Evolutionary conservation across 1,140 invertebrate species (phyloP), one percentile per base, ranked within the genome.

Genomic region (Cecropterus lyciades): DNA sequence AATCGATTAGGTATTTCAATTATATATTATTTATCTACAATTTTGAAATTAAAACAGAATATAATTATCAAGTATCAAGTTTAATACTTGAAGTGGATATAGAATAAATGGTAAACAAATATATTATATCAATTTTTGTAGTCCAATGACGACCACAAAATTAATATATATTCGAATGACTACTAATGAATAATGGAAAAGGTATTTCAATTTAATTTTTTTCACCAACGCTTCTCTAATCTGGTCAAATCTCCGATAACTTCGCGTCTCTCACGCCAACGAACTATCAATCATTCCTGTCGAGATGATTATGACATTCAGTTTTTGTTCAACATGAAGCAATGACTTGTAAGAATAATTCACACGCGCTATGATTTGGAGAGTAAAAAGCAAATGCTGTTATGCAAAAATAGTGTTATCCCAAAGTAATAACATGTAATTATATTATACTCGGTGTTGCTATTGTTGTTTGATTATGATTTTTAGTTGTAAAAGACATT

Each of bases 221-320:
- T 40, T 17, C 17, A 13, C 9, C 10, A 3, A 40, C 30, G 10
- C 14, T 16, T 8, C 14, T 30, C 13, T 20, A 71, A 71, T 65
- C 56, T 62, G 17, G 27, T 16, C 13, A 46, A 51, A 66, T 63
- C 37, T 24, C 57, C 57, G 33, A 63, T 55, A 60, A 45, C 30
- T 30, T 40, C 30, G 27, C 52, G 30, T 49, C 67, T 77, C 75
- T 69, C 72, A 71, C 72, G 65, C 55, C 55, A 71, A 66, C 56
- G 5, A 42, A 46, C 69, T 64, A 74, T 77, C 69, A 67, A 77
- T 77, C 69, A 74, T 64, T 43, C 53, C n/a, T 42, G 37, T 56
- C 33, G 51, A 53, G 33, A 51, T 63, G 59, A 69, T 70, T 71
- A 70, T 74, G 59, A 66, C 66, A 74, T 74, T 71, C 33, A 69